Conservation (phyloP, 35 echinoderm and acorn worm species). For the Amphiura filiformis region DNA sequence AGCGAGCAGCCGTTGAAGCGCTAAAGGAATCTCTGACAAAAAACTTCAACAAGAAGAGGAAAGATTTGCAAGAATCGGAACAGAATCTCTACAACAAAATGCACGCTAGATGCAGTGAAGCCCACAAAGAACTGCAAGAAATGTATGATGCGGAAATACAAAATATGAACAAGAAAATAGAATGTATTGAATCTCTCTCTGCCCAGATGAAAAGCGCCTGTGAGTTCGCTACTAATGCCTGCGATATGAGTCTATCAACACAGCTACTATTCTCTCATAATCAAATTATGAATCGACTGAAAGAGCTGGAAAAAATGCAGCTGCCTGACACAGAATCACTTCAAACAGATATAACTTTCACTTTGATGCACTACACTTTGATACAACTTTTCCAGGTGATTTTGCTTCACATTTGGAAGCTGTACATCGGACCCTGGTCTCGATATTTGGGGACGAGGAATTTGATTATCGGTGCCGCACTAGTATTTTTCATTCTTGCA, state of each 20-base stretch:
- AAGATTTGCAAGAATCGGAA: too few relatives aligned
- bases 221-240: constrained; percentile 8
- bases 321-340: too few relatives aligned
- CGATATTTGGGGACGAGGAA: neutral
- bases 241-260: neutral
- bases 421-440: neutral
- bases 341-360: too few relatives aligned
- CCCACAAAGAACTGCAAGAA: too few relatives aligned
- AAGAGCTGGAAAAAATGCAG: too few relatives aligned
- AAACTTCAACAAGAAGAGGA: neutral
- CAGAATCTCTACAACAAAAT: neutral
- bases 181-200: neutral
- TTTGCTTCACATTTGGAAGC: neutral
- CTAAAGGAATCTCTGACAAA: neutral
- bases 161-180: neutral
- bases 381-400: neutral
- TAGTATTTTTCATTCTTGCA: neutral
- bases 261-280: neutral
- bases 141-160: too few relatives aligned
- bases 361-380: neutral
- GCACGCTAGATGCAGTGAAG: neutral
- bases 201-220: constrained; percentile 14
- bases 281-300: neutral
- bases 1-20: neutral
- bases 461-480: neutral